Conservation (phyloP, 2,113 vertebrate genomes). For the Choloepus hoffmanni region DNA sequence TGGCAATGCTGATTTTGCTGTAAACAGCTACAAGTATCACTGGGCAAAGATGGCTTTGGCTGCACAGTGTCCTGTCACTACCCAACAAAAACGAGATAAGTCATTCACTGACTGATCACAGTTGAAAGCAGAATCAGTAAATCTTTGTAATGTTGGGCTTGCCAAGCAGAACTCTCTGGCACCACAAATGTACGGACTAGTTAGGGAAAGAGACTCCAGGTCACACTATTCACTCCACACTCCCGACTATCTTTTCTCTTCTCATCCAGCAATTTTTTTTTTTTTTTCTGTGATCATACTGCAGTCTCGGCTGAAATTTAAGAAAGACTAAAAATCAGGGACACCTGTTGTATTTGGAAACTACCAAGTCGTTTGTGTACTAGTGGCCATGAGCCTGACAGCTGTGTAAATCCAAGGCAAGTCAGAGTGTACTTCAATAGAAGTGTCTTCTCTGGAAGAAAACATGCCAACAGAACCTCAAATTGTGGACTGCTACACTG, state of each 20-base stretch:
- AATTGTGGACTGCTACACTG: not conserved
- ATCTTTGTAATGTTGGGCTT: not conserved
- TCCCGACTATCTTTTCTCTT: not conserved
- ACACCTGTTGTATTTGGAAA: conserved; percentile 79
- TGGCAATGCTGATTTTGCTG: not conserved
- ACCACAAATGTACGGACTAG: not conserved
- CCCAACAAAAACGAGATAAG: conserved; percentile 5
- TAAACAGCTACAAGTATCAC: not conserved
- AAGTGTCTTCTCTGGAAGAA: not conserved
- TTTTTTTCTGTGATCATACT: conserved; percentile 63
- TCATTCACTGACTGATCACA: not conserved
- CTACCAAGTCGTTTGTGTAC: conserved; percentile 57
- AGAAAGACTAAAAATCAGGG: conserved; percentile 76
- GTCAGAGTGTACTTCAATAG: not conserved
- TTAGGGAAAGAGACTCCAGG: not conserved
- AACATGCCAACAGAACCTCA: not conserved
- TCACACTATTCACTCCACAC: conserved; percentile 42
- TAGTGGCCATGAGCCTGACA: conserved; percentile 58
- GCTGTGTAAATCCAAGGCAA: conserved; percentile 53
- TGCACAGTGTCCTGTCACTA: not conserved
- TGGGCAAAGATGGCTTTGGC: not conserved
- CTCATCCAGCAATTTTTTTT: conserved; percentile 18
- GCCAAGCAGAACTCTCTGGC: not conserved
- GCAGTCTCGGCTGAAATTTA: conserved; percentile 82
- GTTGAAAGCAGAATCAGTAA: conserved; percentile 1